Conservation (phyloP, 2,888 invertebrate genomes). For the Apomyelois bistriatella region DNA sequence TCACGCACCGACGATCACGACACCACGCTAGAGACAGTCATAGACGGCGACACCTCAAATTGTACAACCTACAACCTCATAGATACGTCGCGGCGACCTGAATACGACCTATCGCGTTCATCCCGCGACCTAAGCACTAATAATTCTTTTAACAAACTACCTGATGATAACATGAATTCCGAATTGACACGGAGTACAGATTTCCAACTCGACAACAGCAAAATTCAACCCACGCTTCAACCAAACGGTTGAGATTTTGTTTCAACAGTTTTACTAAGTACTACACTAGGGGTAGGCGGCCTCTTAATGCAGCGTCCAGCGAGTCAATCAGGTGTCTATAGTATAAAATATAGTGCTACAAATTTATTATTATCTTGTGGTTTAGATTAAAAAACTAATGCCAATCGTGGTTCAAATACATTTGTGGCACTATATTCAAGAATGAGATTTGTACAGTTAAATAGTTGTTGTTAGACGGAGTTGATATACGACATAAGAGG, state of each 20-base stretch:
- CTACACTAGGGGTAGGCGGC: slow-evolving; percentile 66
- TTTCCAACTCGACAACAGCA: slow-evolving; percentile 57
- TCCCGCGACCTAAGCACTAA: slow-evolving; percentile 29
- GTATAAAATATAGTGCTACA: slow-evolving; percentile 26
- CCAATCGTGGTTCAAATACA: too few relatives aligned
- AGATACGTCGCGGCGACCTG: slow-evolving; percentile 54
- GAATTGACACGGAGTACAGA: slow-evolving; percentile 50
- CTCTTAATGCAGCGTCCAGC: slow-evolving; percentile 37
- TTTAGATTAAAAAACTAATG: neutral
- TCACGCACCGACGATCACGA: slow-evolving; percentile 53
- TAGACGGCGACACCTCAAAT: slow-evolving; percentile 35
- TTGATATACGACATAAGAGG: slow-evolving; percentile 44
- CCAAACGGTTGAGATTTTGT: slow-evolving; percentile 64
- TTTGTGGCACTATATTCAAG: slow-evolving; percentile 21
- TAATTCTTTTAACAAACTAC: slow-evolving; percentile 56
- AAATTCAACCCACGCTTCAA: slow-evolving; percentile 64
- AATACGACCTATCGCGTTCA: slow-evolving; percentile 33
- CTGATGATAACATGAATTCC: slow-evolving; percentile 74
- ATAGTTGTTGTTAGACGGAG: slow-evolving; percentile 34
- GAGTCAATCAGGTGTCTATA: slow-evolving; percentile 39
- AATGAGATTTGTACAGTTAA: slow-evolving; percentile 58
- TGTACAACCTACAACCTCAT: slow-evolving; percentile 40
- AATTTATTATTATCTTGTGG: neutral
- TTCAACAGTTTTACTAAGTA: slow-evolving; percentile 33
- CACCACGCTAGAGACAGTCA: slow-evolving; percentile 51